Conservation (phyloP, 2,888 invertebrate genomes). For the Platycheirus rosarum region DNA sequence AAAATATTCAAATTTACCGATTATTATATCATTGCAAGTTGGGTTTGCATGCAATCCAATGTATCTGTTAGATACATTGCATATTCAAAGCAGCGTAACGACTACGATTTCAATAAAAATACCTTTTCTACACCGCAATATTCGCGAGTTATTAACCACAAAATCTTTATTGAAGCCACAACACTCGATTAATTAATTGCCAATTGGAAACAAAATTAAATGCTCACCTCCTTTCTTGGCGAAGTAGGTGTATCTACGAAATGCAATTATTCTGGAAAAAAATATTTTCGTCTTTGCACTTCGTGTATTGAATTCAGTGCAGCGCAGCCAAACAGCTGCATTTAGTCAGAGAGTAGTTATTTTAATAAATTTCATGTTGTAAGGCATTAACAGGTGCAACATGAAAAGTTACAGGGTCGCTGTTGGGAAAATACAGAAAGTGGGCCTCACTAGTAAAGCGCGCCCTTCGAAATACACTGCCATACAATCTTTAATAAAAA, state of each 20-base stretch:
- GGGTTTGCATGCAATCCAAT: slow-evolving; percentile 2
- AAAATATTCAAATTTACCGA: slow-evolving; percentile 1
- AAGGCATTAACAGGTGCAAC: no score
- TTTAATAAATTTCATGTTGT: no score
- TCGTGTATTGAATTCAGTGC: neutral
- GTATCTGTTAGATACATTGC: neutral
- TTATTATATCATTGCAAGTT: slow-evolving; percentile 41
- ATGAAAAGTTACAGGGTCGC: no score
- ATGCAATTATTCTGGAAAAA: slow-evolving; percentile 58
- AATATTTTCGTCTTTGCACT: slow-evolving; percentile 40
- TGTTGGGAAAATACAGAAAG: no score
- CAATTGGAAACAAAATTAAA: slow-evolving; percentile 62
- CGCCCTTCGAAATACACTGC: no score
- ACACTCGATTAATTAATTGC: slow-evolving; percentile 71
- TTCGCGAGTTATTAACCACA: slow-evolving; percentile 52
- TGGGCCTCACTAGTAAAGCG: no score
- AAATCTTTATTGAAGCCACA: slow-evolving; percentile 57
- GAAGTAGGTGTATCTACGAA: slow-evolving; percentile 20
- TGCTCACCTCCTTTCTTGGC: neutral
- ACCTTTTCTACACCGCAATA: slow-evolving; percentile 57
- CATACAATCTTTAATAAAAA: no score
- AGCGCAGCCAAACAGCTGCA: no score
- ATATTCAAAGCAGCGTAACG: neutral
- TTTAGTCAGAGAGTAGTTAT: no score
- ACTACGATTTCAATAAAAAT: slow-evolving; percentile 35